Conservation (phyloP, 2,113 vertebrate genomes). For the Carettochelys insculpta region DNA sequence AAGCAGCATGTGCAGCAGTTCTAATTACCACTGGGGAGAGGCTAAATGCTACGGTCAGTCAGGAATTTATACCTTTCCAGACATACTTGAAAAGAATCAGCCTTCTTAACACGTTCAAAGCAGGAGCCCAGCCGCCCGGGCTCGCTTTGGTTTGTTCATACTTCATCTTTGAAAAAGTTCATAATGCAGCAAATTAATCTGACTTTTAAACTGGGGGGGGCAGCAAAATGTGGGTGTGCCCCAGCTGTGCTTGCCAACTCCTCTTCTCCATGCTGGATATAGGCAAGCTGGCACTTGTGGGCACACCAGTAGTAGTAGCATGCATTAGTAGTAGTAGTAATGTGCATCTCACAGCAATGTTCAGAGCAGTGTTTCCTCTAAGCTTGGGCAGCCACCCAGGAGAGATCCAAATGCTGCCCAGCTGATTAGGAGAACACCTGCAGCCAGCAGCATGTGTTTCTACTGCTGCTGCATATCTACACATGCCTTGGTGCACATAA, state of each 20-base stretch:
- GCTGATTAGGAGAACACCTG: too few species aligned
- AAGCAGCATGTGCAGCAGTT: not conserved
- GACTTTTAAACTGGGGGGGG: not conserved
- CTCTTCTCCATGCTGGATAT: not conserved
- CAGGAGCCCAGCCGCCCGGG: not conserved
- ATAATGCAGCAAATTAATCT: conserved; percentile 20
- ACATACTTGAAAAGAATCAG: not conserved
- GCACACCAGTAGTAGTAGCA: not conserved
- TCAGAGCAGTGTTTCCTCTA: too few species aligned
- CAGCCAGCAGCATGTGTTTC: too few species aligned
- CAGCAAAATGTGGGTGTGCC: not conserved
- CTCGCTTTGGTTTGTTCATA: conserved; percentile 45
- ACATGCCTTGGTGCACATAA: too few species aligned
- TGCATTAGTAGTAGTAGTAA: not conserved
- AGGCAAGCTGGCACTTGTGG: not conserved
- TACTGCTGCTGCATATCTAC: too few species aligned
- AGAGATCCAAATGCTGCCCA: too few species aligned
- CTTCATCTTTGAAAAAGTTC: conserved; percentile 24
- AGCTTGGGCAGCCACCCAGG: too few species aligned
- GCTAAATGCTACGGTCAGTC: conserved; percentile 27
- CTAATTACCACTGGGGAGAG: conserved; percentile 34
- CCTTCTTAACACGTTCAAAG: conserved; percentile 26
- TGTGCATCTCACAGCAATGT: too few species aligned
- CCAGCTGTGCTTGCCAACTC: not conserved
- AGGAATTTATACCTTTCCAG: conserved; percentile 54